Base-by-base conservation (phyloP, 2,113 vertebrate species). In the Zosterops lateralis region DNA sequence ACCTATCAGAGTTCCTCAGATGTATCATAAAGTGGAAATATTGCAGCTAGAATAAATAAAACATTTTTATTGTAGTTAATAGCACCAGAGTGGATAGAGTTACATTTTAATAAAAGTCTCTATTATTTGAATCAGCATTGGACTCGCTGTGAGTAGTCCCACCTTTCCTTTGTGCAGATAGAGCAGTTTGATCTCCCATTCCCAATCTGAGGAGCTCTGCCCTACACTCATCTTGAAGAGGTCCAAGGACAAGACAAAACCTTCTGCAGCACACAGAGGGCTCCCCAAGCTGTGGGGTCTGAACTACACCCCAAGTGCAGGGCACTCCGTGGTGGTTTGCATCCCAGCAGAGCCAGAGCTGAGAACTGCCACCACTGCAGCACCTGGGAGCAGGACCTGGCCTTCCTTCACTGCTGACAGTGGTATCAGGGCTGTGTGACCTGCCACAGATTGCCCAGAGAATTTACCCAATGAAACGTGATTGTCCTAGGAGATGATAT, bases 1-100 rank as follows among this genome's bases (percentile, higher is more conserved):
- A 95, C 72, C 79, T 67, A 92, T 90, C 92, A 48, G 72, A 92
- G 82, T 11, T 83, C 60, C 68, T 80, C 74, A 62, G 87, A 93
- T 38, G 50, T 38, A 89, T 73, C 92, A 85, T 91, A 84, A 93
- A 93, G 65, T 90, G 82, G 79, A 96, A 95, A 93, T 93, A 91
- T 47, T 94, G 85, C 87, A 90, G 92, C 68, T 47, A 93, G 87
- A 90, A 93, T 90, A 96, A 97, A 95, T 92, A 97, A 95, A 95
- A 61, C 64, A 94, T 95, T 94, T 92, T 92, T 92, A 91, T 95
- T 92, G 68, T 60, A 48, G 64, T 81, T 95, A 93, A 96, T 91
- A 93, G 87, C 72, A 83, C 71, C 79, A 77, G 78, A 85, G 68
- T 61, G 45, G 36, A 72, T 92, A 88, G 48, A 90, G 72, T 60